These are phyloP conservation scores for Elachura formosa DNA, from an alignment of 2,113 vertebrate genomes.

Conservation along the genomic window DNA sequence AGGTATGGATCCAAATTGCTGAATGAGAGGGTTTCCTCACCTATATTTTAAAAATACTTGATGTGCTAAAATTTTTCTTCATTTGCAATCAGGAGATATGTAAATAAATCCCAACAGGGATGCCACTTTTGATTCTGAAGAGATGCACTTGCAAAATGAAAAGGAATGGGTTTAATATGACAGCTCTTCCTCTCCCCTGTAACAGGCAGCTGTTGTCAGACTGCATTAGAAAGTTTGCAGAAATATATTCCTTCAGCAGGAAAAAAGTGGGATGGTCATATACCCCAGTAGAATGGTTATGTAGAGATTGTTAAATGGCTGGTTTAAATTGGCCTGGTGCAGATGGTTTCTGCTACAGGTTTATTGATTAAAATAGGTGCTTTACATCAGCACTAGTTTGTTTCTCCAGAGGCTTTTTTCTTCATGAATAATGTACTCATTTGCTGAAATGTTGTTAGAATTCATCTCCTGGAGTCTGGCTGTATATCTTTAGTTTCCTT, in stretches of 20 bases:
- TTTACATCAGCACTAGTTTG: not conserved
- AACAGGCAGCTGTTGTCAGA: not conserved
- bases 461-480: conserved; percentile 17
- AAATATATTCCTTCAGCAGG: not conserved
- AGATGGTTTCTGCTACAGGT: conserved; percentile 28
- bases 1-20: not conserved
- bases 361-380: conserved; percentile 53
- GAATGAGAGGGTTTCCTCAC: not conserved
- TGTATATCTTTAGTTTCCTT: conserved; percentile 3
- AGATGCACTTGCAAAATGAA: not conserved
- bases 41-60: not conserved
- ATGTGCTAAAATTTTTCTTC: not conserved
- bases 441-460: not conserved
- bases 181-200: not conserved
- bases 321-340: conserved; percentile 1
- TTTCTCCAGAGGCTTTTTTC: conserved; percentile 51
- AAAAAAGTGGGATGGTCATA: not conserved
- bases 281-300: not conserved
- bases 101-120: not conserved
- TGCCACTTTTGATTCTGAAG: not conserved
- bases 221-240: not conserved
- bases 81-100: not conserved
- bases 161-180: not conserved
- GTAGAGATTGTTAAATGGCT: not conserved
- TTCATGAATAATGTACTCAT: conserved; percentile 24